phyloP scores from a whole-genome alignment of 1,140 invertebrate genomes.

The Homalodisca vitripennis region DNA sequence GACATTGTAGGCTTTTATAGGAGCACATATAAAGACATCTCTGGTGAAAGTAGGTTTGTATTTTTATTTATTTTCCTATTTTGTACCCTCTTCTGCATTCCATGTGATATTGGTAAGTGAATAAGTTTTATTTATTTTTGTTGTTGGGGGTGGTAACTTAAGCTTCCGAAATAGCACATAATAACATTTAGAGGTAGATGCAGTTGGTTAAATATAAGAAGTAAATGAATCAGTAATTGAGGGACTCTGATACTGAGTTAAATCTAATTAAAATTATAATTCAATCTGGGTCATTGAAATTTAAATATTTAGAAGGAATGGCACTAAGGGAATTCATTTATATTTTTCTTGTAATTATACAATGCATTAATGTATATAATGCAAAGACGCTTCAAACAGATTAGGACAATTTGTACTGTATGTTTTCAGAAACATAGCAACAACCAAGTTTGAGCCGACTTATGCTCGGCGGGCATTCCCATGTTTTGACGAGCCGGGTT shows the following conservation, averaged over 20 bases:
- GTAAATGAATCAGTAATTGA: too few relatives aligned
- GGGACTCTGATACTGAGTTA: too few relatives aligned
- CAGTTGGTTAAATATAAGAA: too few relatives aligned
- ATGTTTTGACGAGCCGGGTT: slow-evolving; percentile 93
- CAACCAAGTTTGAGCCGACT: slow-evolving; percentile 91
- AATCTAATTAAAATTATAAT: too few relatives aligned
- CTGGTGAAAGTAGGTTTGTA: slow-evolving; percentile 58
- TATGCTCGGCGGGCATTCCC: slow-evolving; percentile 91
- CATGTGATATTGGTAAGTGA: too few relatives aligned
- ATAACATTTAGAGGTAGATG: too few relatives aligned
- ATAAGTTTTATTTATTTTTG: too few relatives aligned
- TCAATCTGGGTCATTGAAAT: too few relatives aligned
- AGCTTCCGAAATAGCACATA: too few relatives aligned
- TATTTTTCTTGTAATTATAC: background rate
- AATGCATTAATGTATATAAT: background rate
- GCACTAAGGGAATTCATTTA: background rate
- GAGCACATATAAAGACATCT: slow-evolving; percentile 64
- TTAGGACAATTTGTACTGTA: background rate
- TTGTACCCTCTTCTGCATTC: too few relatives aligned
- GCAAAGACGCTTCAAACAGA: background rate
- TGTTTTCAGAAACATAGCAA: slow-evolving; percentile 71
- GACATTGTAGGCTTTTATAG: slow-evolving; percentile 78
- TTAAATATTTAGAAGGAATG: background rate
- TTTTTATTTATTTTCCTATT: too few relatives aligned
- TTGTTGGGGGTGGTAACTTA: too few relatives aligned